Evolutionary conservation across 37 sponge, comb jelly and placozoan species (phyloP).

Genomic region (Axinella damicornis): DNA sequence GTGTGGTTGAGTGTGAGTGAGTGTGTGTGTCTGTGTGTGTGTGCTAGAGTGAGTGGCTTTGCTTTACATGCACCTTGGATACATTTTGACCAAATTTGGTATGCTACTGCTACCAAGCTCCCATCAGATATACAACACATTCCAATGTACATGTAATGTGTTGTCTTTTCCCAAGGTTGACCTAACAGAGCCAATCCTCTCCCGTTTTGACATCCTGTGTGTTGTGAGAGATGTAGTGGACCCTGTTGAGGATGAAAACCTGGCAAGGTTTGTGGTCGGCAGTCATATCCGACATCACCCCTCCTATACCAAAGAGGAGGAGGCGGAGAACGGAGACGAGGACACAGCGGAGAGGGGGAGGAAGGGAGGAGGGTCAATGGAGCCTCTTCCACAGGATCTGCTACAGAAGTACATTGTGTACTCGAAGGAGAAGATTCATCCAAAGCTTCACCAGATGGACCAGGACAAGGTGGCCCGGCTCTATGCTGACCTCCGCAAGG

Average conservation of each 20-base stretch:
- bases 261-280: conserved; percentile 95
- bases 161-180: conserved; percentile 74
- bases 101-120: too few species aligned
- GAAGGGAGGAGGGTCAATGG: neutral
- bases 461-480: conserved; percentile 98
- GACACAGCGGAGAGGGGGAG: neutral
- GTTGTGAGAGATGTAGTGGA: conserved; percentile 97
- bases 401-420: conserved; percentile 97
- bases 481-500: conserved; percentile 94
- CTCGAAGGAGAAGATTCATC: conserved; percentile 92
- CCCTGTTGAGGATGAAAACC: conserved; percentile 96
- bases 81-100: too few species aligned
- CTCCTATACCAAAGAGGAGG: neutral
- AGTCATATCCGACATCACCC: conserved; percentile 97
- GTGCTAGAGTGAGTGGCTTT: too few species aligned
- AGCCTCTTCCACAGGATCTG: conserved; percentile 80
- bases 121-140: too few species aligned
- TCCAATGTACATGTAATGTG: too few species aligned
- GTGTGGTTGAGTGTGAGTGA: too few species aligned
- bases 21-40: too few species aligned
- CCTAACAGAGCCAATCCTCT: conserved; percentile 97
- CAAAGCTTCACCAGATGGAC: conserved; percentile 95
- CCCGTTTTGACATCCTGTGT: conserved; percentile 99
- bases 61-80: too few species aligned
- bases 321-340: neutral